Evolutionary conservation across 2,888 invertebrate species (phyloP), one percentile per base, ranked within the genome.

Genomic region (Diadegma fenestrale): DNA sequence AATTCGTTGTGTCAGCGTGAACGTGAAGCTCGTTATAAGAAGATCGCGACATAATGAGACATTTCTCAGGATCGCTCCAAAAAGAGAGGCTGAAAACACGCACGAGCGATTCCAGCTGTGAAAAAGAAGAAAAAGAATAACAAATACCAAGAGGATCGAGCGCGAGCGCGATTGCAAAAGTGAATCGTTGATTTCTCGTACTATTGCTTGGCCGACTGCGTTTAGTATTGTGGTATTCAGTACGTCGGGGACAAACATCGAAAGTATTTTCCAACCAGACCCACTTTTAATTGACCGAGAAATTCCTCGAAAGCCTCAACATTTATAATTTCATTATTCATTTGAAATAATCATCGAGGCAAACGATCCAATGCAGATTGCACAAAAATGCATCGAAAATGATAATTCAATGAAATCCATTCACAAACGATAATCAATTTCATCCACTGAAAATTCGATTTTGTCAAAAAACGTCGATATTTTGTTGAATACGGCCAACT

Each of bases 111-210:
- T 63, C 63, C 2, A 12, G 30, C 14, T 4, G 73, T 26, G 43
- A n/a, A 26, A 61, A 19, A 5, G 54, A 72, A 43, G 30, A 26
- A 43, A 58, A 73, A 37, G n/a, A 73, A 8, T 43, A 14, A 58
- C 54, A 43, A n/a, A 61, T 61, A 26, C 45, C 45, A 63, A 66
- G 69, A 45, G 72, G 81, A 87, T 86, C 86, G 84, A 86, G 88
- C 83, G 88, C 83, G 85, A 83, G 82, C 77, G 89, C 77, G 89
- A 91, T 92, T 91, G 90, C 90, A 91, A 92, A 90, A 92, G 91
- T 89, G 90, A 92, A 91, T 90, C 87, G 90, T 84, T 89, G 90
- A 91, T 91, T 91, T 91, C 90, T 91, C 89, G 88, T 88, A 81
- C 88, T 88, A 90, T 88, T 90, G 92, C 91, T 91, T 90, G 90